These are phyloP conservation scores for Zingel zingel DNA, from an alignment of 2,113 vertebrate species.

Conservation along the genomic window DNA sequence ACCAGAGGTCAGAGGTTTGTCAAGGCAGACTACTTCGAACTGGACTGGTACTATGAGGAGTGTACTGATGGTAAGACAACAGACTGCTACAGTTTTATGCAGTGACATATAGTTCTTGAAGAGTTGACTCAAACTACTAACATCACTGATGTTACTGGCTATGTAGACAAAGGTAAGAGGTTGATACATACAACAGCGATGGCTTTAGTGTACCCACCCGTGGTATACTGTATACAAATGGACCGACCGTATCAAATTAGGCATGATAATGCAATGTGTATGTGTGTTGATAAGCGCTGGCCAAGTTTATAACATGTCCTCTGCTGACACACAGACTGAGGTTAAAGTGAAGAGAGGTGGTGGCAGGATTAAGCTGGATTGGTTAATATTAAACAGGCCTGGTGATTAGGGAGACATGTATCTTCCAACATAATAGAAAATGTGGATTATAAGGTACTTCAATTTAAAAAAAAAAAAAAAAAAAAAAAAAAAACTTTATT, in stretches of 20 bases:
- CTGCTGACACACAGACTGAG: neutral
- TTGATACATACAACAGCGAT: neutral
- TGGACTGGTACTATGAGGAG: slow-evolving; percentile 99
- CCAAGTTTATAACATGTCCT: neutral
- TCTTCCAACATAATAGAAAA: neutral
- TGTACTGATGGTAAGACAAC: slow-evolving; percentile 94
- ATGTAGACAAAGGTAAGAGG: neutral
- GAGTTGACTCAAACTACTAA: neutral
- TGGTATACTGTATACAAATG: neutral
- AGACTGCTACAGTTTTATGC: neutral
- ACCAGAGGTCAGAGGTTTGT: slow-evolving; percentile 91
- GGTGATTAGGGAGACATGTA: neutral
- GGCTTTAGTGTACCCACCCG: neutral
- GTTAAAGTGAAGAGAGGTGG: neutral
- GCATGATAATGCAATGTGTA: neutral
- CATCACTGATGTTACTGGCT: neutral
- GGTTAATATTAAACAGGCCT: neutral
- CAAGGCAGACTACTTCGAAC: slow-evolving; percentile 96
- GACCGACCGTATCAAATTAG: neutral
- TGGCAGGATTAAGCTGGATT: neutral
- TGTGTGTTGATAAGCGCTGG: neutral
- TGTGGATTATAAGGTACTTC: neutral
- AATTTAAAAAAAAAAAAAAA: neutral
- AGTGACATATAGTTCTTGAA: neutral
- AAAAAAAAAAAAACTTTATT: neutral